A percentile compares a stretch with the other conserved stretches of the same genome.
Evolutionary conservation across 2,888 invertebrate species (phyloP).

Genomic region (Netelia inedita): DNA sequence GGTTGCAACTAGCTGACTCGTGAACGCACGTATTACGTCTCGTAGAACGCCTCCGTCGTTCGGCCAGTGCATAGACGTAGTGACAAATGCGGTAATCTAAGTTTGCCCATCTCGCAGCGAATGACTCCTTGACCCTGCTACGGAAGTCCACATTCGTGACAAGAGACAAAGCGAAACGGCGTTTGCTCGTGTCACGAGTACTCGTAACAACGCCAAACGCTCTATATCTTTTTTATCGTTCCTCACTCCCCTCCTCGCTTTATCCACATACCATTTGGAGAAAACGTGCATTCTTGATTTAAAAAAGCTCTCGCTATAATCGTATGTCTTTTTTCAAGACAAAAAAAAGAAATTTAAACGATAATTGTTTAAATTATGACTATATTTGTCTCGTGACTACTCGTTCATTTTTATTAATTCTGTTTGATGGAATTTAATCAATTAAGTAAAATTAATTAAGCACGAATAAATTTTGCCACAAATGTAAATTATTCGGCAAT

Average conservation of each 20-base stretch:
- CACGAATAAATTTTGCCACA: no score
- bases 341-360: no score
- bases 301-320: no score
- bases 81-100: slow-evolving; percentile 80
- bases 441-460: no score
- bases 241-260: slow-evolving; percentile 4
- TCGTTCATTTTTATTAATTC: no score
- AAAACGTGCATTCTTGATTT: no score
- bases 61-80: slow-evolving; percentile 52
- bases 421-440: no score
- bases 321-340: no score
- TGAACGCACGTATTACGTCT: slow-evolving; percentile 52
- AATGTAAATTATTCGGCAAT: no score
- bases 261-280: no score
- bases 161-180: slow-evolving; percentile 46
- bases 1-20: slow-evolving; percentile 47
- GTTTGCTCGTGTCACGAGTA: slow-evolving; percentile 31
- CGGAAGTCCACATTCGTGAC: slow-evolving; percentile 24
- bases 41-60: slow-evolving; percentile 33
- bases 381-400: no score
- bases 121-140: slow-evolving; percentile 59
- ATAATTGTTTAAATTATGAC: no score
- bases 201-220: slow-evolving; percentile 54
- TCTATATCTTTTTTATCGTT: slow-evolving; percentile 41
- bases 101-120: slow-evolving; percentile 77